Base-by-base conservation (phyloP, 2,888 invertebrate genomes). In the Ichneumoninae sp. region DNA sequence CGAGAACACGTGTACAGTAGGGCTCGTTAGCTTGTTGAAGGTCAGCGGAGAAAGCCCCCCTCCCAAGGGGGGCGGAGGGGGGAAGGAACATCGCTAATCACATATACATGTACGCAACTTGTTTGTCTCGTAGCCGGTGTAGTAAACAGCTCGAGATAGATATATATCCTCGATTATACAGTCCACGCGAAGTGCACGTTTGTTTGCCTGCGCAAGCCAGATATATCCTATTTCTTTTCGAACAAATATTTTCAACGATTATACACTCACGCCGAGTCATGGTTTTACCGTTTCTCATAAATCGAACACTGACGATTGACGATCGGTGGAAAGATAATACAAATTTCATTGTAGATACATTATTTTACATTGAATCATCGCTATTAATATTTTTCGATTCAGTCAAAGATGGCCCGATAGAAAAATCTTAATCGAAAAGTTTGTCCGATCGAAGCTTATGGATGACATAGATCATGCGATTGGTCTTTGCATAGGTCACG, bases 111-210 rank as follows among this genome's bases (percentile, higher is more conserved):
- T 40, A 26, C 79, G 71, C 65, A 75, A 65, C 40, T 52, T 66
- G 54, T 71, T 40, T 40, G 63, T 36, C 54, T 66, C 57, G 22
- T 54, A 19, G 54, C 36, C 33, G 40, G 40, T 60, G 63, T 79
- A 50, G 79, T 71, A 79, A 79, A 79, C 70, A 71, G 36, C 52
- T 57, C 19, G 22, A 69, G 40, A 60, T 60, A 40, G 16, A 74
- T 47, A 60, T 52, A 65, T 13, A 65, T 36, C 13, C 13, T 13
- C 22, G 40, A 40, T 40, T 40, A 57, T 71, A 57, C 26, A 44
- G 16, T 40, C 30, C 44, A n/a, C 73, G 30, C 8, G 44, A 60
- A 60, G 60, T 44, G n/a, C 60, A 19, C 3, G 60, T 73, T 60
- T 10, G 73, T 73, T 73, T 73, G 40, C 47, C 73, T 36, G 47